Base-by-base conservation (phyloP, 2,888 invertebrate genomes). In the Dorcus parallelipipedus region DNA sequence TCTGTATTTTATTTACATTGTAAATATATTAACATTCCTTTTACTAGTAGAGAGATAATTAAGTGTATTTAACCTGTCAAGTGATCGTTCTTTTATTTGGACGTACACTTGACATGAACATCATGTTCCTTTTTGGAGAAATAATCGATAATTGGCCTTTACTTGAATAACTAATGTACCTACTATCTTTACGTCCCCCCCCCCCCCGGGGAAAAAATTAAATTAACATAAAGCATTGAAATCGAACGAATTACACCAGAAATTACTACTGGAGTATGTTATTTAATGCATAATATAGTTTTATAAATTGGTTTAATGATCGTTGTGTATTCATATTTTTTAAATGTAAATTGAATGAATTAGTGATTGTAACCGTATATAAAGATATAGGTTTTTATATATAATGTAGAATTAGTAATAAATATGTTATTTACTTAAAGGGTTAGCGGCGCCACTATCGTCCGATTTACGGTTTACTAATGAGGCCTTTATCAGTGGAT, bases 391-490 rank as follows among this genome's bases (percentile, higher is more conserved):
- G 53, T 53, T 52, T 52, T 20, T 20, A 20, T 58, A 38, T 53
- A 53, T 3, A 20, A 20, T 58, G 49, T 38, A 23, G 20, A 40
- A 55, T 52, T 52, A 52, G 52, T 55, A 59, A 59, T 55, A 59
- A 59, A 59, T 59, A 55, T 59, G 52, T 55, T 59, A 59, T 59
- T 59, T 59, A 54, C 55, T 52, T 54, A 45, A 48, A 65, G 71
- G 71, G 67, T 60, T 61, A 57, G 61, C 63, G 66, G 69, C 69
- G 67, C 64, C 68, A 72, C 72, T 71, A 72, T 71, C 73, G 71
- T 71, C 71, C 77, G 77, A 78, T 77, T 78, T 78, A 78, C 77
- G 78, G 74, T 76, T 76, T 78, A 76, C 78, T 80, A 80, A 80
- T 79, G 79, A 79, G 78, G 75, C 78, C 77, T 77, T 79, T 79